Conservation (phyloP, 1,140 invertebrate genomes). For the Achatina immaculata region DNA sequence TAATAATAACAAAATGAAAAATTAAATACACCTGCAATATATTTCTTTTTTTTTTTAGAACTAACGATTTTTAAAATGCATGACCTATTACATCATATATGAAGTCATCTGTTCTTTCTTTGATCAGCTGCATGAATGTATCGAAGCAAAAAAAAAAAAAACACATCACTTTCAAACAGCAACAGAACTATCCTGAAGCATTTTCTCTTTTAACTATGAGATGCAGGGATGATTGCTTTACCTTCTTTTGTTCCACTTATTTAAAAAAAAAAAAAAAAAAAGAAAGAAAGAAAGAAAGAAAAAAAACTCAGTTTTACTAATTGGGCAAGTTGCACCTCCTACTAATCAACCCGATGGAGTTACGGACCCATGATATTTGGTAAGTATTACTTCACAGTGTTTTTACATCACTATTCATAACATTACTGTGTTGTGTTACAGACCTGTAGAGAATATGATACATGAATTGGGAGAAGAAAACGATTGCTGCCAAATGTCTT, state of each 20-base stretch:
- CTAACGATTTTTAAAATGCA: too few relatives aligned
- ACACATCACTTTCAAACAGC: background rate
- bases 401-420: background rate
- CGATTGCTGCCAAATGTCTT: too few relatives aligned
- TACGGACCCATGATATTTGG: background rate
- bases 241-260: background rate
- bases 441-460: too few relatives aligned
- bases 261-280: background rate
- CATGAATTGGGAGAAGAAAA: too few relatives aligned
- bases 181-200: background rate
- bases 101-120: background rate
- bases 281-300: background rate
- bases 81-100: too few relatives aligned
- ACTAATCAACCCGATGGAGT: slow-evolving; percentile 5
- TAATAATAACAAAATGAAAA: background rate
- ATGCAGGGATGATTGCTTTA: background rate
- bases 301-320: background rate
- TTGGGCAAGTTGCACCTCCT: slow-evolving; percentile 5
- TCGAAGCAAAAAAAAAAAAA: background rate
- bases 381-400: background rate
- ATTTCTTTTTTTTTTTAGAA: too few relatives aligned
- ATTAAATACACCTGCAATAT: background rate
- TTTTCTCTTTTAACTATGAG: background rate
- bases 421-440: too few relatives aligned
- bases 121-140: background rate